Evolutionary conservation across 2,797 vertebrate species (phyloP), one percentile per base, ranked within the genome.

Genomic region (Chlorospingus flavigularis): DNA sequence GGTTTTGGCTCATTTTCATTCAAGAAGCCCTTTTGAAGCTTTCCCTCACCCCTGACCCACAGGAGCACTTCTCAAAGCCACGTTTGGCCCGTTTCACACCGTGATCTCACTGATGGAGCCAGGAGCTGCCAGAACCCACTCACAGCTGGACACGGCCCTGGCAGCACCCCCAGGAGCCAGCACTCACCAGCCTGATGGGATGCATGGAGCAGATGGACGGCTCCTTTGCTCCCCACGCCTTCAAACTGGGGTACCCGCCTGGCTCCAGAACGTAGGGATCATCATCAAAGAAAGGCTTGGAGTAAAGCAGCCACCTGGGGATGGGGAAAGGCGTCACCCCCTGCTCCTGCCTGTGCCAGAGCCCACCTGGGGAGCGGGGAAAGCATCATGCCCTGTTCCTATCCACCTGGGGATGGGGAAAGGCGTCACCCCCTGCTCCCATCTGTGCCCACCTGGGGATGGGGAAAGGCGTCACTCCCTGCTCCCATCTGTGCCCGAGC

Each of bases 241-340:
- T 98, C 28, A 98, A 98, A 81, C 61, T 99, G 45, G 98, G 58
- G 83, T 98, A 99, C 5, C 99, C 98, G 3, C 99, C 99, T 0
- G 99, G 98, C 96, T 99, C 99, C 96, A 99, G 93, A 63, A 99
- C 97, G 0, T 98, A 98, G 6, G 99, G 99, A 7, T 97, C 92
- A 0, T 98, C 99, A 15, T 99, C 98, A 17, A 99, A 99, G 97
- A 98, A 99, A 26, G 99, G 99, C 74, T 99, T 98, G 5, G 98
- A 97, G 48, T 98, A 99, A n/a, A 99, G 97, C 40, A 99, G 97
- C 99, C 99, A 99, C 55, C 99, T 99, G 94, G 9, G 31, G 86
- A 25, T 5, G n/a, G 14, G 13, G 62, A 50, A 82, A 66, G 71
- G 70, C 19, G 6, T 65, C 62, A 55, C 10, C 6, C 19, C 33